These are phyloP conservation scores for Ennomos erosarius DNA, from an alignment of 2,888 invertebrate genomes.

Conservation along the genomic window DNA sequence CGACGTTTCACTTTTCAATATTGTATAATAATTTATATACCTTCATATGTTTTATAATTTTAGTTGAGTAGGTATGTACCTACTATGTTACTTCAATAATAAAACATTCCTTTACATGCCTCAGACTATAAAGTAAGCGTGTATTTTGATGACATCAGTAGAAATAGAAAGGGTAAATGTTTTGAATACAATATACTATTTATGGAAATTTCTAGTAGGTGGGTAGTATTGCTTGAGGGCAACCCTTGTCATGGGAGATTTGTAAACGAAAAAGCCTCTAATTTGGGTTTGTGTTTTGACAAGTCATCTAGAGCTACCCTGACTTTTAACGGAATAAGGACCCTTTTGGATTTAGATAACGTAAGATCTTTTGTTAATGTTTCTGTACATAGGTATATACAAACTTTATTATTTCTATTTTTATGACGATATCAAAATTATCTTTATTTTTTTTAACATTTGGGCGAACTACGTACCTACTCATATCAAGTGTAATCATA, in stretches of 20 bases:
- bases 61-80: too few species aligned
- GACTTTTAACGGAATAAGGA: constrained; percentile 47
- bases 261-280: constrained; percentile 74
- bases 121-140: constrained; percentile 34
- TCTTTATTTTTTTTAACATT: constrained; percentile 36
- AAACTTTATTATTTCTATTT: too few species aligned
- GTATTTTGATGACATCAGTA: constrained; percentile 52
- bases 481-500: too few species aligned
- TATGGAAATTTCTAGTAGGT: constrained; percentile 53
- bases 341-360: constrained; percentile 40
- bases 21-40: too few species aligned
- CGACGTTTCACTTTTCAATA: too few species aligned
- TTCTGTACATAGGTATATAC: neutral
- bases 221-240: constrained; percentile 54
- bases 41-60: too few species aligned
- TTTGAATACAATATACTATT: constrained; percentile 39
- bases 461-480: neutral
- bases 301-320: constrained; percentile 62
- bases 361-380: constrained; percentile 30
- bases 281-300: constrained; percentile 73
- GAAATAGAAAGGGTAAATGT: constrained; percentile 52
- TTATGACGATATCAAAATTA: too few species aligned
- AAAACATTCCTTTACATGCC: constrained; percentile 27
- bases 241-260: constrained; percentile 78
- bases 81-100: constrained; percentile 5